Conservation (phyloP, 2,797 vertebrate genomes). For the Phrynocephalus guinanensis region DNA sequence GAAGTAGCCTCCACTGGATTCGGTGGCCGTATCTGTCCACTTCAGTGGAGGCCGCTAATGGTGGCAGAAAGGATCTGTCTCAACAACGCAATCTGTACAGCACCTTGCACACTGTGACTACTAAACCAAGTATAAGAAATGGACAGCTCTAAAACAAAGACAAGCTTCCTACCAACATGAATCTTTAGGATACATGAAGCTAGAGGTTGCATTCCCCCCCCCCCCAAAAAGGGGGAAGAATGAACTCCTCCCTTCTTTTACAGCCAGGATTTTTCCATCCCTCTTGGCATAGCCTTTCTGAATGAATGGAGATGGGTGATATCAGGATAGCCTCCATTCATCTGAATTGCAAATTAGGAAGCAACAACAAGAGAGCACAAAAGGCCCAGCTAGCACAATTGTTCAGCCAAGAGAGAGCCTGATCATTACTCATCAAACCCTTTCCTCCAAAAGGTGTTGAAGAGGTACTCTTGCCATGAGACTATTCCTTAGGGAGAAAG, state of each 20-base stretch:
- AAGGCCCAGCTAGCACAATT: conserved; percentile 52
- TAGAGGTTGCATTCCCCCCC: not conserved
- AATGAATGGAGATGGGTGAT: conserved; percentile 57
- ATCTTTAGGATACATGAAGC: not conserved
- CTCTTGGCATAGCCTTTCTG: conserved; percentile 3
- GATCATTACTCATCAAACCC: conserved; percentile 5
- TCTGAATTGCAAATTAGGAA: conserved; percentile 48
- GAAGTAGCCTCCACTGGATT: no score
- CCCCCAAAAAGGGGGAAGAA: not conserved
- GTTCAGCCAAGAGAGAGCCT: conserved; percentile 52
- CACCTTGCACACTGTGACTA: no score
- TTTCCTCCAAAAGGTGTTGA: conserved; percentile 2
- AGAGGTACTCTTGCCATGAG: not conserved
- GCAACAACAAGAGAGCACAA: conserved; percentile 58
- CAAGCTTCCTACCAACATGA: not conserved
- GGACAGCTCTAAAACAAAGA: not conserved
- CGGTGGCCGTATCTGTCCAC: not conserved
- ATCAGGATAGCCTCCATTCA: conserved; percentile 51
- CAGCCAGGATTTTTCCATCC: conserved; percentile 26
- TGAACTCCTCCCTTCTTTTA: not conserved
- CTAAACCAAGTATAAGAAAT: not conserved
- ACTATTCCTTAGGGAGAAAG: not conserved
- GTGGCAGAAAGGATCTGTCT: not conserved
- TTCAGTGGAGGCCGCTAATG: not conserved
- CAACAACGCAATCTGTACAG: not conserved